Evolutionary conservation across 2,113 vertebrate species (phyloP).

Genomic region (Romanogobio albipinnatus): DNA sequence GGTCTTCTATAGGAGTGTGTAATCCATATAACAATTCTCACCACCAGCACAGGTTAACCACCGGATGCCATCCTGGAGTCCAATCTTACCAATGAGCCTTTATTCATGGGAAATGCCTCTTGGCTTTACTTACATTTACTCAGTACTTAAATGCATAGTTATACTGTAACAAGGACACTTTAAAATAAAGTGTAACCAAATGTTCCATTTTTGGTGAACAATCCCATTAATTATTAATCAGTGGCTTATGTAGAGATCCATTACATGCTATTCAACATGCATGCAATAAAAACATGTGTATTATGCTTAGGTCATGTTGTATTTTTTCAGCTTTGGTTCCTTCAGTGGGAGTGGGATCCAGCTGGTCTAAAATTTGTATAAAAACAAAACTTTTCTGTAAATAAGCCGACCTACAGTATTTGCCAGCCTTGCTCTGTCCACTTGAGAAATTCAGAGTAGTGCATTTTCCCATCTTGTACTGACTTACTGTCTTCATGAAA

Average conservation of each 20-base stretch:
- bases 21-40: too few relatives aligned
- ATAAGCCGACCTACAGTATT: background rate
- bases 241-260: background rate
- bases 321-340: constrained; percentile 39
- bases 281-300: background rate
- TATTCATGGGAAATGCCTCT: too few relatives aligned
- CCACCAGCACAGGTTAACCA: too few relatives aligned
- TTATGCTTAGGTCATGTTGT: background rate
- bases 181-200: background rate
- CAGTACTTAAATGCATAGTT: too few relatives aligned
- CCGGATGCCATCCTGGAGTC: too few relatives aligned
- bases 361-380: background rate
- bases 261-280: background rate
- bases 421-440: background rate
- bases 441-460: background rate
- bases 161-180: too few relatives aligned
- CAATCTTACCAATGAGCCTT: too few relatives aligned
- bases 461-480: background rate
- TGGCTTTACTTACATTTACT: too few relatives aligned
- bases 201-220: background rate
- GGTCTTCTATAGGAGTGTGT: too few relatives aligned
- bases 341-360: constrained; percentile 14
- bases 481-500: background rate
- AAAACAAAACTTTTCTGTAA: background rate
- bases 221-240: background rate